Evolutionary conservation across 2,888 invertebrate species (phyloP).

Genomic region (Xestia ashworthii): DNA sequence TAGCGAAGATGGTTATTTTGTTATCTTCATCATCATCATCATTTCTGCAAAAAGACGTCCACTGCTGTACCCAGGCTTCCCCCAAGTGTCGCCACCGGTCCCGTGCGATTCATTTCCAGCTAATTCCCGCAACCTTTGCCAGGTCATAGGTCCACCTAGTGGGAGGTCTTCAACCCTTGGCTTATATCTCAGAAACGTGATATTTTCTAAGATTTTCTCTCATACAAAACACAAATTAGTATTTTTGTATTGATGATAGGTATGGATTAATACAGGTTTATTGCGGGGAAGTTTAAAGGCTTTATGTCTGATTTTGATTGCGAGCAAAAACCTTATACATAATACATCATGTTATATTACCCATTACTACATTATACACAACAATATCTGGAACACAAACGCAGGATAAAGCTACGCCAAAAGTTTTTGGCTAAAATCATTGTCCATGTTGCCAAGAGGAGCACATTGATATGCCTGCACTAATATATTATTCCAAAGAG

Average conservation of each 20-base stretch:
- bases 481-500: constrained; percentile 46
- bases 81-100: no score
- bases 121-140: no score
- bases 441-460: constrained; percentile 58
- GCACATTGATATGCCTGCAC: constrained; percentile 45
- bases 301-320: neutral
- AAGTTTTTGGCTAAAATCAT: constrained; percentile 66
- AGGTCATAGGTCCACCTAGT: no score
- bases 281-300: neutral
- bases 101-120: no score
- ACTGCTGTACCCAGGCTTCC: no score
- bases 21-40: no score
- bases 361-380: constrained; percentile 28
- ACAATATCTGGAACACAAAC: constrained; percentile 33
- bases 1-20: neutral
- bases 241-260: neutral
- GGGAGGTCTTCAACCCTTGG: neutral
- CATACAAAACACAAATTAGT: neutral
- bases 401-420: constrained; percentile 59
- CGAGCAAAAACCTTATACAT: neutral
- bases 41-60: no score
- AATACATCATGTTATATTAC: neutral
- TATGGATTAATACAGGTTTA: neutral
- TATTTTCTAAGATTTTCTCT: neutral
- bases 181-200: neutral